Percentiles rank a stretch among this genome's conserved stretches.
Conservation (phyloP, 1,140 invertebrate species). For the Phenacoccus solenopsis region DNA sequence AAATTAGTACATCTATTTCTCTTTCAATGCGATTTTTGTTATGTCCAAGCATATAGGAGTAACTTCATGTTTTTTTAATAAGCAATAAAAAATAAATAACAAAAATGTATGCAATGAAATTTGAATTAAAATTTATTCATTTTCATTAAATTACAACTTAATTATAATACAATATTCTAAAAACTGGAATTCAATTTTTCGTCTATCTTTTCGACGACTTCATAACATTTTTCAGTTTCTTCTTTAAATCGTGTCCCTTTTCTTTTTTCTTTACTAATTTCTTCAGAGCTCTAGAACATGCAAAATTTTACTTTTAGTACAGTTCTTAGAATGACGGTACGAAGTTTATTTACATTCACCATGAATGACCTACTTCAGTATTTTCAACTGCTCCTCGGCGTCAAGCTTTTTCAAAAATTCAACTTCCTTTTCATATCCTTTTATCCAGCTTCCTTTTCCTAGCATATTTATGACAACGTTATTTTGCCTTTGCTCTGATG, state of each 20-base stretch:
- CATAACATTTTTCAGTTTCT: neutral
- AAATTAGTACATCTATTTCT: too few species aligned
- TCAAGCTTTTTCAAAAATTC: neutral
- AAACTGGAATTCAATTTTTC: too few species aligned
- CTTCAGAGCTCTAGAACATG: neutral
- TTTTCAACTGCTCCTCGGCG: neutral
- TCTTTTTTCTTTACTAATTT: neutral
- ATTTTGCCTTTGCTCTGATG: slow-evolving; percentile 45
- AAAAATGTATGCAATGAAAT: too few species aligned
- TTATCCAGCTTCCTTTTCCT: neutral
- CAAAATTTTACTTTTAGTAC: neutral
- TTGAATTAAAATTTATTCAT: too few species aligned
- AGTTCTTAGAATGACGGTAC: neutral
- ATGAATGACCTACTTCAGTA: neutral
- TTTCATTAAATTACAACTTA: too few species aligned
- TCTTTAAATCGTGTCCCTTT: neutral
- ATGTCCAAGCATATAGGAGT: too few species aligned
- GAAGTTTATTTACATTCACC: neutral
- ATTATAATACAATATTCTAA: too few species aligned
- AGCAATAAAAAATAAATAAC: too few species aligned
- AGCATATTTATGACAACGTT: neutral
- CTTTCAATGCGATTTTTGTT: too few species aligned
- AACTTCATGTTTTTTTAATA: too few species aligned
- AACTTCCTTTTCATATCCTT: neutral
- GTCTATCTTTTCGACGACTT: neutral